phyloP scores from a whole-genome alignment of 1,140 invertebrate species.

The Melipona quadrifasciata region DNA sequence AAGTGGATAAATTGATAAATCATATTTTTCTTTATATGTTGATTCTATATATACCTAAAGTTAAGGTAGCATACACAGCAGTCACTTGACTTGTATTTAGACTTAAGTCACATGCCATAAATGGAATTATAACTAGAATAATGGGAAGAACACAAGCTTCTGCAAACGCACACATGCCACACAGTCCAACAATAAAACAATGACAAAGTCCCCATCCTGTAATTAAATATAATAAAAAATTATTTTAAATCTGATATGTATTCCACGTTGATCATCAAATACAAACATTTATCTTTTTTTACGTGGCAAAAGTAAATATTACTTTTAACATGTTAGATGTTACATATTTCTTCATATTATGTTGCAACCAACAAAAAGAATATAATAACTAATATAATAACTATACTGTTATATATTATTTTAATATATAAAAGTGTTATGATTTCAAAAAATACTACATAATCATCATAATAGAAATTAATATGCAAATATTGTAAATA shows the following conservation, averaged over 20 bases:
- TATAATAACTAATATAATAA: background rate
- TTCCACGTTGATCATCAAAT: background rate
- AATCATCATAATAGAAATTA: background rate
- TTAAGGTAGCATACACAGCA: constrained; percentile 54
- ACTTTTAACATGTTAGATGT: background rate
- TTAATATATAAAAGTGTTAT: background rate
- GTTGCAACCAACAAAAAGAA: background rate
- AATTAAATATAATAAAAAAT: constrained; percentile 12
- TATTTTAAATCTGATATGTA: too few species aligned
- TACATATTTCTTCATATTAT: background rate
- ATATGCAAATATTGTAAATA: background rate
- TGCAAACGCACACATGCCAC: constrained; percentile 63
- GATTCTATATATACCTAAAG: constrained; percentile 57
- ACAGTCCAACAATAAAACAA: constrained; percentile 63
- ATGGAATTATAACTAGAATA: constrained; percentile 55
- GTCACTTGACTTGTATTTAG: constrained; percentile 48
- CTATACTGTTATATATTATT: too few species aligned
- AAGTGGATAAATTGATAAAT: background rate
- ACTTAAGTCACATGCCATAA: constrained; percentile 67
- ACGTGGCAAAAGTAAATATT: background rate
- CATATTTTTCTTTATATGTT: background rate
- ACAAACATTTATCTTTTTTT: background rate
- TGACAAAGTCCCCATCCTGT: constrained; percentile 70
- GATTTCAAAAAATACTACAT: background rate
- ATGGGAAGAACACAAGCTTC: constrained; percentile 64